phyloP scores from a whole-genome alignment of 2,888 invertebrate genomes.

The Pachydiplax longipennis region DNA sequence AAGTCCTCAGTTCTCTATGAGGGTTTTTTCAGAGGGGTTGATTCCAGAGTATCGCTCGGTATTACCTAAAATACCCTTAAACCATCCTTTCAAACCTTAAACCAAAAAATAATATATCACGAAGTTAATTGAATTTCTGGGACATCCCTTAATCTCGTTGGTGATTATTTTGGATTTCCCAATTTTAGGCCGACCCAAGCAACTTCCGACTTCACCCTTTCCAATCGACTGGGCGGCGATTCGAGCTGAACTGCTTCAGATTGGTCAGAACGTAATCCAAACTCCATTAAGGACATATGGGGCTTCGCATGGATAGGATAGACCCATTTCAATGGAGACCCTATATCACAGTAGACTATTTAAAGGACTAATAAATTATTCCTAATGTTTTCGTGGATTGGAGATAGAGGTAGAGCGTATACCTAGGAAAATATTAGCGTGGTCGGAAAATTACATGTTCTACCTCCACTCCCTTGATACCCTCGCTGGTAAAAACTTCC shows the following conservation, averaged over 20 bases:
- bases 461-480: no score
- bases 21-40: no score
- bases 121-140: background rate
- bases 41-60: no score
- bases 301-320: background rate
- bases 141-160: background rate
- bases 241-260: background rate
- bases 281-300: background rate
- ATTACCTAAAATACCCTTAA: no score
- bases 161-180: background rate
- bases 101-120: background rate
- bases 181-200: background rate
- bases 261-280: background rate
- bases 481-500: no score
- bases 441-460: no score
- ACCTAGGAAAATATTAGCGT: no score
- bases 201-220: background rate
- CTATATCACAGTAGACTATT: background rate
- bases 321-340: background rate
- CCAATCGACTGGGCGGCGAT: background rate
- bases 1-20: no score
- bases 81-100: background rate
- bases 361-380: background rate
- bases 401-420: no score
- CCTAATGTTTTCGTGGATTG: no score